phyloP scores from a whole-genome alignment of 2,888 invertebrate genomes.

The Julus scandinavius region DNA sequence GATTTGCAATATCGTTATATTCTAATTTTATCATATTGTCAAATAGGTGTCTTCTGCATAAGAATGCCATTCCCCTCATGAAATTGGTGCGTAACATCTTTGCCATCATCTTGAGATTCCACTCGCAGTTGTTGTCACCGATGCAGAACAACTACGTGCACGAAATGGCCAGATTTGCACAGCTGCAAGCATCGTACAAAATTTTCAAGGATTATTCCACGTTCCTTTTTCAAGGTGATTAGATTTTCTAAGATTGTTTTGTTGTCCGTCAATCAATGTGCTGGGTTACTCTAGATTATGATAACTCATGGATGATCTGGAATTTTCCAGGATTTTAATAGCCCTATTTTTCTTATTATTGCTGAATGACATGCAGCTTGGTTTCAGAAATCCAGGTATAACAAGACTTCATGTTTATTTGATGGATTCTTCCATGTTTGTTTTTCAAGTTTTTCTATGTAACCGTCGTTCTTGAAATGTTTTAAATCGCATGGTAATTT shows the following conservation, averaged over 20 bases:
- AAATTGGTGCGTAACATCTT: neutral
- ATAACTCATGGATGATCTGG: too few relatives aligned
- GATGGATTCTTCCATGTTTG: too few relatives aligned
- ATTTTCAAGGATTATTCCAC: neutral
- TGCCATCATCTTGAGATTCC: neutral
- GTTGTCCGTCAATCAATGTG: too few relatives aligned
- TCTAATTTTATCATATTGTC: neutral
- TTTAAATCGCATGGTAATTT: neutral
- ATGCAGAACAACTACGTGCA: neutral
- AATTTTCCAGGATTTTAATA: neutral
- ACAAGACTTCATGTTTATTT: too few relatives aligned
- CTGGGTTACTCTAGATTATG: too few relatives aligned
- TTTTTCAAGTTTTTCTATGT: neutral
- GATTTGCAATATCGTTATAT: neutral
- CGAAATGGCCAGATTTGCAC: neutral
- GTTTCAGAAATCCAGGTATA: conserved; percentile 30
- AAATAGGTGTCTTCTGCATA: conserved; percentile 18
- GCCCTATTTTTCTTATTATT: neutral
- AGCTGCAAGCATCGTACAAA: conserved; percentile 43
- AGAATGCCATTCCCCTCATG: conserved; percentile 27
- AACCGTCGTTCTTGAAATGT: neutral
- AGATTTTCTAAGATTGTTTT: neutral
- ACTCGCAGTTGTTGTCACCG: neutral
- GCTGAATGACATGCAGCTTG: neutral
- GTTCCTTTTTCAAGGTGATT: conserved; percentile 24